Conservation (phyloP, 2,113 vertebrate genomes). For the Pelmatolapia mariae region DNA sequence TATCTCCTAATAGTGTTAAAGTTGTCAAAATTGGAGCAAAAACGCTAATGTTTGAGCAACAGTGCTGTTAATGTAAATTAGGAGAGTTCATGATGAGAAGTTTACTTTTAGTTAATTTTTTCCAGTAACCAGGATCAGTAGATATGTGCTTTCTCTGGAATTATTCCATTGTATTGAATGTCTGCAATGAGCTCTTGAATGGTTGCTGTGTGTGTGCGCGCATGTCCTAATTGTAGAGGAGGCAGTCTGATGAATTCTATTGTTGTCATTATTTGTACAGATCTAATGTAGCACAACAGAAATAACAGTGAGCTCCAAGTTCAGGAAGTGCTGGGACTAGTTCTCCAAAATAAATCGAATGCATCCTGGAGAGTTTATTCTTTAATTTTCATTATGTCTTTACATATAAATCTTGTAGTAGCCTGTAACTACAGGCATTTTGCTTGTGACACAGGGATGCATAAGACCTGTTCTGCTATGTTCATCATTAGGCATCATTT, state of each 20-base stretch:
- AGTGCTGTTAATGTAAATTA: conserved; percentile 5
- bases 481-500: not conserved
- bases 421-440: not conserved
- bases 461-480: not conserved
- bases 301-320: not conserved
- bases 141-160: not conserved
- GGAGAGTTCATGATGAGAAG: not conserved
- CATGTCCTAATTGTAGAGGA: not conserved
- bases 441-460: not conserved
- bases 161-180: not conserved
- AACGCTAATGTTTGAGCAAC: conserved; percentile 10
- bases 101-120: not conserved
- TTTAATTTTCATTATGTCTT: not conserved
- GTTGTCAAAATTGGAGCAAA: not conserved
- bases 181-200: not conserved
- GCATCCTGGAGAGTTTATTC: not conserved
- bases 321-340: not conserved
- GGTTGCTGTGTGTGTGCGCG: not conserved
- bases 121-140: not conserved
- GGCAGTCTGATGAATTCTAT: not conserved
- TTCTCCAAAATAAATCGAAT: conserved; percentile 18
- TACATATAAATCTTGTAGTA: not conserved
- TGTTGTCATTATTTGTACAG: conserved; percentile 12
- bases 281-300: not conserved
- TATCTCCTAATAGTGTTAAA: not conserved